Conservation (phyloP, 2,888 invertebrate species). For the Tupiocoris notatus region DNA sequence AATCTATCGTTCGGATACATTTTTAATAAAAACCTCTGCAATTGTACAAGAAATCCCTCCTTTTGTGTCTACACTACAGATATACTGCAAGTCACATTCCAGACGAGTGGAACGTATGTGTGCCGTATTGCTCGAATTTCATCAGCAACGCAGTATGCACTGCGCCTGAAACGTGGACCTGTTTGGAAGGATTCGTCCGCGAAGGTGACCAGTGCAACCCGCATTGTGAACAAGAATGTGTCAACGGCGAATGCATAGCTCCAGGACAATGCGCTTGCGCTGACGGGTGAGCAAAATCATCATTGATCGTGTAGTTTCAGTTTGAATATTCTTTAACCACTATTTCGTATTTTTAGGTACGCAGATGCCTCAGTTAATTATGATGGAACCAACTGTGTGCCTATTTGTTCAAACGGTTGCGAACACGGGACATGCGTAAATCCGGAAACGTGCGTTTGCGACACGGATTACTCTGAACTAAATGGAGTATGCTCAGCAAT, state of each 20-base stretch:
- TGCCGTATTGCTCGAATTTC: slow-evolving; percentile 31
- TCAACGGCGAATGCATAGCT: slow-evolving; percentile 39
- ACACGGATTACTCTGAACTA: slow-evolving; percentile 20
- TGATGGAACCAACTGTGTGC: slow-evolving; percentile 28
- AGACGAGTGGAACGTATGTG: slow-evolving; percentile 29
- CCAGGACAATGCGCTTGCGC: slow-evolving; percentile 41
- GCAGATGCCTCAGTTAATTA: neutral
- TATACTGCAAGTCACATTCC: slow-evolving; percentile 22
- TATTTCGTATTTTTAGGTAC: neutral
- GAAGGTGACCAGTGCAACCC: slow-evolving; percentile 29
- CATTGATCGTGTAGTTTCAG: too few relatives aligned
- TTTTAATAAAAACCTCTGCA: too few relatives aligned
- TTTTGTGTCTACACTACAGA: too few relatives aligned
- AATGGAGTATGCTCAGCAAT: slow-evolving; percentile 24
- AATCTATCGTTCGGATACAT: too few relatives aligned
- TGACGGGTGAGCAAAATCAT: slow-evolving; percentile 36
- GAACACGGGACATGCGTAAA: slow-evolving; percentile 34
- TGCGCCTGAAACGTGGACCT: slow-evolving; percentile 26
- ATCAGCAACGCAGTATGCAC: slow-evolving; percentile 35
- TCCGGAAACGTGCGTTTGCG: slow-evolving; percentile 41
- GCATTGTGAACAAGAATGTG: slow-evolving; percentile 34
- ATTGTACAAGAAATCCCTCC: too few relatives aligned
- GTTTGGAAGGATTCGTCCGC: slow-evolving; percentile 26
- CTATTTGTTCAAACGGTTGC: slow-evolving; percentile 40
- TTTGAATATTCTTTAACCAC: too few relatives aligned